Evolutionary conservation across 2,797 vertebrate genomes (phyloP).

Genomic region (Trichosurus vulpecula): DNA sequence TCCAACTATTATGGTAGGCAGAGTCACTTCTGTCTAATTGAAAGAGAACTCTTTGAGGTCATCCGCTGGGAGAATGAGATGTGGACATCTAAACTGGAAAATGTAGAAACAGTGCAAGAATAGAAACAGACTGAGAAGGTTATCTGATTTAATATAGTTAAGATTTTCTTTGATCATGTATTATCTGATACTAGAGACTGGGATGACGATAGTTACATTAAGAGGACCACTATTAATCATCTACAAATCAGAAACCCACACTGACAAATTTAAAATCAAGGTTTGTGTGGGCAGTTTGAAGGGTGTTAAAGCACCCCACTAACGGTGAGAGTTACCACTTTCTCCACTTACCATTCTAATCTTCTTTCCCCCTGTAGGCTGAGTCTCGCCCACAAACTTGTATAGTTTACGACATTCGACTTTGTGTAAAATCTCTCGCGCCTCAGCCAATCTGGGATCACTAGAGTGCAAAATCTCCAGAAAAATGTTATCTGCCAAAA

Average conservation of each 20-base stretch:
- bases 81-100: neutral
- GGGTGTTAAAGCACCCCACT: neutral
- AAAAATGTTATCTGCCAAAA: slow-evolving; percentile 91
- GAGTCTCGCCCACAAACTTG: slow-evolving; percentile 93
- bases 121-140: neutral
- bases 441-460: slow-evolving; percentile 84
- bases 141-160: neutral
- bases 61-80: neutral
- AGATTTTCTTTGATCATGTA: neutral
- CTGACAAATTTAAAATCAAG: neutral
- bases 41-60: slow-evolving; percentile 18
- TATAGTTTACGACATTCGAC: slow-evolving; percentile 90
- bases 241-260: neutral
- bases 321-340: neutral
- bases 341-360: slow-evolving; percentile 85
- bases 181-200: neutral
- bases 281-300: neutral
- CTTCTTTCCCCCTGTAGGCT: slow-evolving; percentile 67
- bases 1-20: slow-evolving; percentile 5
- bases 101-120: neutral
- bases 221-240: neutral
- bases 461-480: slow-evolving; percentile 93
- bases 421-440: slow-evolving; percentile 89
- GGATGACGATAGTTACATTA: neutral
- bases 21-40: slow-evolving; percentile 6